These are phyloP conservation scores for Nomada hirtipes DNA, from an alignment of 2,888 invertebrate genomes.

Conservation along the genomic window DNA sequence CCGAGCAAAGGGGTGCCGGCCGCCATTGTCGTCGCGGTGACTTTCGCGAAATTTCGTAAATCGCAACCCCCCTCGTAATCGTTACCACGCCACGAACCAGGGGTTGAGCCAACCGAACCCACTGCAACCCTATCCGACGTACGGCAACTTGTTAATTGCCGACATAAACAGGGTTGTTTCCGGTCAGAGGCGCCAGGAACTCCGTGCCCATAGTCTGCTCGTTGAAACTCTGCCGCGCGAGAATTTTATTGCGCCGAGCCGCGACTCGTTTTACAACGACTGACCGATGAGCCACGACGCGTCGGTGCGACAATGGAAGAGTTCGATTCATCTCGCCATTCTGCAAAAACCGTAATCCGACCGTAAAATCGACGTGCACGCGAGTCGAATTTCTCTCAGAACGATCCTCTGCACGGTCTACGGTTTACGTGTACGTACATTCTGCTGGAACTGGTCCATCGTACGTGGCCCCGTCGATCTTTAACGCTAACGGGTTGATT, in stretches of 20 bases:
- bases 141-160: constrained; percentile 78
- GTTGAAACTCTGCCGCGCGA: constrained; percentile 32
- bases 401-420: neutral
- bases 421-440: constrained; percentile 43
- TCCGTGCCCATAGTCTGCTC: constrained; percentile 4
- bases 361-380: constrained; percentile 32
- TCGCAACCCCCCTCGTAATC: constrained; percentile 60
- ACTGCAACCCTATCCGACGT: constrained; percentile 38
- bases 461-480: constrained; percentile 5
- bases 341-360: constrained; percentile 33
- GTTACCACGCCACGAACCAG: constrained; percentile 64
- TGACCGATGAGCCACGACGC: constrained; percentile 43
- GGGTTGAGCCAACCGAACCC: constrained; percentile 32
- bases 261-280: constrained; percentile 69
- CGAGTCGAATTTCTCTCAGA: constrained; percentile 42
- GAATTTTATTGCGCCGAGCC: constrained; percentile 73
- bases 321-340: neutral
- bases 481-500: constrained; percentile 22
- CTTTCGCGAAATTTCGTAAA: constrained; percentile 68
- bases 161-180: constrained; percentile 78
- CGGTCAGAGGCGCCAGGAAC: constrained; percentile 65
- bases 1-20: neutral
- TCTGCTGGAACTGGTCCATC: neutral
- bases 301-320: neutral
- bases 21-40: constrained; percentile 52